Evolutionary conservation across 92 coral and sea anemone species (phyloP).

Genomic region (Zoanthus sansibaricus): DNA sequence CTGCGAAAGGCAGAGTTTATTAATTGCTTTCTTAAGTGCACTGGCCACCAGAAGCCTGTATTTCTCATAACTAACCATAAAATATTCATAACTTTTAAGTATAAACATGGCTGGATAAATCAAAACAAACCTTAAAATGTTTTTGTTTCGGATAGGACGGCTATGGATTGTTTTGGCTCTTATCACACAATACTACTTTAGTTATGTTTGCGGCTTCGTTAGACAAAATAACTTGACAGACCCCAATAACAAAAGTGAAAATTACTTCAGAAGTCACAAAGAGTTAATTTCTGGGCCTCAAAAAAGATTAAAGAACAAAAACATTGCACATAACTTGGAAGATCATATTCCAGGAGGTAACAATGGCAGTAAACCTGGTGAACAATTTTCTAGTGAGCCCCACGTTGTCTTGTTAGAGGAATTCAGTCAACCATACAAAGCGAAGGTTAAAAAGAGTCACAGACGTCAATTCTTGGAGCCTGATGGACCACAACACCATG

Average conservation of each 20-base stretch:
- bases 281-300: too few relatives aligned
- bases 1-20: too few relatives aligned
- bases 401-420: too few relatives aligned
- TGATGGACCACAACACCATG: constrained; percentile 21
- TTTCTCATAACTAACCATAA: not conserved
- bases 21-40: not conserved
- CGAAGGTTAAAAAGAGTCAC: too few relatives aligned
- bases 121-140: constrained; percentile 27
- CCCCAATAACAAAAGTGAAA: not conserved
- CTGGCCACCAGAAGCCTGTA: constrained; percentile 11
- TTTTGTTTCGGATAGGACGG: constrained; percentile 2
- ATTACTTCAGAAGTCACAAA: not conserved
- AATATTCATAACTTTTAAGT: not conserved
- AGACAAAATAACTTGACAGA: not conserved
- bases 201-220: not conserved
- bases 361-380: too few relatives aligned
- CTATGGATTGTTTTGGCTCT: constrained; percentile 22
- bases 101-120: constrained; percentile 24
- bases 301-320: too few relatives aligned
- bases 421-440: too few relatives aligned
- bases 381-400: too few relatives aligned
- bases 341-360: too few relatives aligned
- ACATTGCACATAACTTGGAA: too few relatives aligned
- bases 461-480: not conserved
- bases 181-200: not conserved